A percentile compares a stretch with the other conserved stretches of the same genome.
Conservation (phyloP, 2,888 invertebrate genomes). For the Zygothrica quintamaculata region DNA sequence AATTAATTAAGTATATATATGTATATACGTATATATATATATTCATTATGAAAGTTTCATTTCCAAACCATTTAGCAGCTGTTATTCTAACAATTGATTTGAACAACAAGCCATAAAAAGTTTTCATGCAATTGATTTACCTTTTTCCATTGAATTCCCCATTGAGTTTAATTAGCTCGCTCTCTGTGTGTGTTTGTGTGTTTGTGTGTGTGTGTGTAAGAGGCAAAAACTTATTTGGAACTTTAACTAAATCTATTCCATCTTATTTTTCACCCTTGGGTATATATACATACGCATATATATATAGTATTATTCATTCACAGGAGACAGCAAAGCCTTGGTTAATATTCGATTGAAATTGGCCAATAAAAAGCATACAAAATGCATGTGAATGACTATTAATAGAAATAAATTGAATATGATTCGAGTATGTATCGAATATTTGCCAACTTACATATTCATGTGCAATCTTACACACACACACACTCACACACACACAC, state of each 20-base stretch:
- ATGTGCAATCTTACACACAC: conserved; percentile 59
- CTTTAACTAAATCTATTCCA: no score
- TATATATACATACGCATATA: no score
- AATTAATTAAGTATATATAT: conserved; percentile 19
- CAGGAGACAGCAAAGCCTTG: conserved; percentile 6
- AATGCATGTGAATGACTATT: conserved; percentile 63
- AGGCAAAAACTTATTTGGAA: no score
- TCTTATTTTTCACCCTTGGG: not conserved
- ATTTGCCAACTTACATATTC: conserved; percentile 72
- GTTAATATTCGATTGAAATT: conserved; percentile 53
- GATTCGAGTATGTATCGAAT: conserved; percentile 43
- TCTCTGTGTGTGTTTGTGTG: no score
- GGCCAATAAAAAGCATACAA: conserved; percentile 58
- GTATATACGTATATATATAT: no score
- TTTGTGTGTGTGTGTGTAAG: no score
- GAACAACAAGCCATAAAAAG: conserved; percentile 34
- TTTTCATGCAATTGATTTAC: conserved; percentile 55
- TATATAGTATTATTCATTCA: not conserved
- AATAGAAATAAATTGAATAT: conserved; percentile 74
- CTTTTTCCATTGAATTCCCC: conserved; percentile 31
- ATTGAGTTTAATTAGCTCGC: conserved; percentile 55
- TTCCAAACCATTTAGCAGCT: conserved; percentile 40
- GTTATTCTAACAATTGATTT: conserved; percentile 10
- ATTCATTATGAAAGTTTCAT: not conserved
- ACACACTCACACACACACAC: conserved; percentile 10